Evolutionary conservation across 2,888 invertebrate genomes (phyloP).

Genomic region (Eulithis prunata): DNA sequence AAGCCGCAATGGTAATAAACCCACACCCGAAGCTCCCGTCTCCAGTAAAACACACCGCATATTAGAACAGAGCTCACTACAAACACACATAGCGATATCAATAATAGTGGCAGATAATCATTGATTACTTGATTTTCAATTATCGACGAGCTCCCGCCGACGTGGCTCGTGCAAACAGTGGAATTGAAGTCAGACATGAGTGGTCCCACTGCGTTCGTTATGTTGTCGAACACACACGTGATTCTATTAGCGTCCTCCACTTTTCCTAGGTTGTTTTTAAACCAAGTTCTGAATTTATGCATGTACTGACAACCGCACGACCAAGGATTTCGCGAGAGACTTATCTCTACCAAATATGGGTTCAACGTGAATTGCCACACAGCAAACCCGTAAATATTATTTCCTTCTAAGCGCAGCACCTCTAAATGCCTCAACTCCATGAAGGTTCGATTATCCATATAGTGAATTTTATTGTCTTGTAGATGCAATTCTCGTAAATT

Average conservation of each 20-base stretch:
- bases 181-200: constrained; percentile 91
- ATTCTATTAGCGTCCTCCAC: constrained; percentile 91
- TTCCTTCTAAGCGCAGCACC: constrained; percentile 93
- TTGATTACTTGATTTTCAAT: constrained; percentile 91
- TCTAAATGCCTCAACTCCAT: constrained; percentile 91
- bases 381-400: constrained; percentile 91
- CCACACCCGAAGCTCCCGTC: constrained; percentile 93
- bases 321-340: constrained; percentile 94
- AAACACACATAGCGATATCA: constrained; percentile 91
- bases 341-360: constrained; percentile 94
- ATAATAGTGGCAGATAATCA: constrained; percentile 90
- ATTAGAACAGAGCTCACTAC: constrained; percentile 90
- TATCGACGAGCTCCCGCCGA: constrained; percentile 89
- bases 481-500: constrained; percentile 93
- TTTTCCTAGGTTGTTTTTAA: constrained; percentile 91
- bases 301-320: constrained; percentile 95
- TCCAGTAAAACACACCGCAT: constrained; percentile 91
- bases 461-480: constrained; percentile 92
- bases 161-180: constrained; percentile 89
- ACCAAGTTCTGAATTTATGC: constrained; percentile 91
- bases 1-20: constrained; percentile 93
- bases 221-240: constrained; percentile 90
- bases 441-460: constrained; percentile 94
- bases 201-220: constrained; percentile 88
- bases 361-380: constrained; percentile 94